Evolutionary conservation across 92 coral and sea anemone genomes (phyloP), one percentile per base, ranked within the genome.

Genomic region (Muricea muricata): DNA sequence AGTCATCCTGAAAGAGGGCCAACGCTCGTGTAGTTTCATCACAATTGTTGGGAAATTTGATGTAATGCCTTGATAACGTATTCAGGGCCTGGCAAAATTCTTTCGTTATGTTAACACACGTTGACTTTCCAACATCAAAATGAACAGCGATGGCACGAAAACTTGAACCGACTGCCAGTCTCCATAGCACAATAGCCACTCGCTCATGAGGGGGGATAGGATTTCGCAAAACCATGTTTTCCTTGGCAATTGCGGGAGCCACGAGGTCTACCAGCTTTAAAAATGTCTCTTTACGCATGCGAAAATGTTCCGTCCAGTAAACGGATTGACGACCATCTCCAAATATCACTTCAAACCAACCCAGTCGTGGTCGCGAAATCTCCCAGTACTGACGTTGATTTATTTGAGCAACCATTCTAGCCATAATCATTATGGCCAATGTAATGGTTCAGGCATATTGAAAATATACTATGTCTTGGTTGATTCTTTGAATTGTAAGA

Each of bases 151-250:
- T 37, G 85, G 76, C 81, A n/a, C 92, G 81, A 75, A 82, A 92
- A 66, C 90, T 92, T 46, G 66, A 70, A 0, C 89, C 86, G 26
- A 81, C 66, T 15, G 91, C 92, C 47, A 88, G 52, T 29, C 90
- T 87, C 94, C 92, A 91, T 75, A 88, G 73, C 25, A 92, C 92
- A 75, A 85, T 88, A 29, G 92, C 90, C 21, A 89, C 94, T 77
- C 91, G 75, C 71, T 86, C 86, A 10, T 89, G 84, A 6, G 85
- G 28, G 0, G 86, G 65, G 39, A 67, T 67, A 67, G 48, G 4
- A 5, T 4, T 26, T 48, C 80, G 85, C 26, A 79, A 81, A 35
- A 85, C 73, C 6, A 86, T 88, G 70, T 73, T 46, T 52, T 81
- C 40, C 31, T 79, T 72, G 10, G 55, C 34, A 3, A 90, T 87